These are phyloP conservation scores for Sternotherus odoratus DNA, from an alignment of 2,797 vertebrate genomes.

Conservation along the genomic window DNA sequence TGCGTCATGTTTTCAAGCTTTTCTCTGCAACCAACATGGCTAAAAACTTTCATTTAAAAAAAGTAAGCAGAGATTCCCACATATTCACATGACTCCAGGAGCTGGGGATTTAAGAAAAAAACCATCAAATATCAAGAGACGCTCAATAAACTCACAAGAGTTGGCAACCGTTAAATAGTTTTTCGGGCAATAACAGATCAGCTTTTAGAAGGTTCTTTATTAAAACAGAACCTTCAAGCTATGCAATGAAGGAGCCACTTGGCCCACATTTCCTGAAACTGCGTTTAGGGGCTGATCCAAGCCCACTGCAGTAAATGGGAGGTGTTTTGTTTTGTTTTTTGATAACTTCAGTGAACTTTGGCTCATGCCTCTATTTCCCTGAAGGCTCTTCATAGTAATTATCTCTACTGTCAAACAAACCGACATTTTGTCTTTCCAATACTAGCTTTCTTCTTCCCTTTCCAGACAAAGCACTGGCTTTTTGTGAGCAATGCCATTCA, in stretches of 20 bases:
- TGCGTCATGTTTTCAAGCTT: not conserved
- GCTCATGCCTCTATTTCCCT: not conserved
- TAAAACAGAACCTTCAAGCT: slow-evolving; percentile 42
- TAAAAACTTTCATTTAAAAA: not conserved
- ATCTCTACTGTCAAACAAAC: not conserved
- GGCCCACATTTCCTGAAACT: not conserved
- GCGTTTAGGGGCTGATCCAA: not conserved
- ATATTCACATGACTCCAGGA: not conserved
- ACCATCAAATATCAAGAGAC: not conserved
- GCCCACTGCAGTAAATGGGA: not conserved
- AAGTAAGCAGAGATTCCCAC: not conserved
- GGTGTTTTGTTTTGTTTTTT: not conserved
- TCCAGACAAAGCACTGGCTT: not conserved
- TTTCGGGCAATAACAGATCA: slow-evolving; percentile 19
- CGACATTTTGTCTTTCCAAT: rapidly evolving
- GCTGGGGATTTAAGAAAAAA: slow-evolving; percentile 10
- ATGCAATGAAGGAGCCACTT: not conserved
- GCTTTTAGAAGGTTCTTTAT: not conserved
- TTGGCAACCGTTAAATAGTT: not conserved
- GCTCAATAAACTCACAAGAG: not conserved
- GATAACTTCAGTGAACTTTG: not conserved
- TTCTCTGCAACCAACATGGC: not conserved
- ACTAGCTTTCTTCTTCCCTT: not conserved
- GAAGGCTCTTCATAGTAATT: not conserved
- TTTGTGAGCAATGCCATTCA: not conserved